Evolutionary conservation across 2,113 vertebrate genomes (phyloP), one percentile per base, ranked within the genome.

Genomic region (Gambusia holbrooki): DNA sequence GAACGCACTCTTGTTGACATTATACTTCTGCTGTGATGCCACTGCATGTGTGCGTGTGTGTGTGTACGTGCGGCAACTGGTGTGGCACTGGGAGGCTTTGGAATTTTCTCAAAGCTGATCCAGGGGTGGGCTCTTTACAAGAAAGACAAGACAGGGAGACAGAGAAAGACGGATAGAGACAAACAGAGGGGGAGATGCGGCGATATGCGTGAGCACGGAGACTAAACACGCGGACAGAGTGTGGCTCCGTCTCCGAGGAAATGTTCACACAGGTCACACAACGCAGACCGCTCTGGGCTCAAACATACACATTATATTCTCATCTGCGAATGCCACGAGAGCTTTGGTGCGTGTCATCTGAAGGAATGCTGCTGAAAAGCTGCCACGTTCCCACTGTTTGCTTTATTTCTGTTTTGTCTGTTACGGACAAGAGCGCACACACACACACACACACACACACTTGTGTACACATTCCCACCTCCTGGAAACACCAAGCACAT

Each of bases 401-500:
- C 45, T 68, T 75, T 60, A n/a, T 60, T 40, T 70, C 65, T 28
- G 42, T 19, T 27, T 61, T 63, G 22, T 25, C 37, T 66, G 3
- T 73, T 67, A 27, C 45, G 61, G 37, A 22, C 42, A 40, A 76
- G 22, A 25, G 22, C 22, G 3, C 10, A n/a, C 51, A 58, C 51
- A 54, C 51, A 54, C 51, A 58, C 51, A 54, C 51, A 54, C 51
- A 77, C 58, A 5, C 25, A 54, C 51, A 54, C 51, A n/a, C 51
- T 42, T 37, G 68, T 54, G 28, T 9, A 66, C 48, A 58, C 72
- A 65, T 54, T 45, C 86, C 91, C 92, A 99, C 98, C 97, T 99
- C 95, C 91, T 97, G 94, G 92, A 95, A 94, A 93, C 97, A 99
- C 98, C 98, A 99, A 88, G 95, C 96, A 27, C 98, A 99, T 86